Conservation (phyloP, 2,113 vertebrate genomes). For the Tetrax tetrax region DNA sequence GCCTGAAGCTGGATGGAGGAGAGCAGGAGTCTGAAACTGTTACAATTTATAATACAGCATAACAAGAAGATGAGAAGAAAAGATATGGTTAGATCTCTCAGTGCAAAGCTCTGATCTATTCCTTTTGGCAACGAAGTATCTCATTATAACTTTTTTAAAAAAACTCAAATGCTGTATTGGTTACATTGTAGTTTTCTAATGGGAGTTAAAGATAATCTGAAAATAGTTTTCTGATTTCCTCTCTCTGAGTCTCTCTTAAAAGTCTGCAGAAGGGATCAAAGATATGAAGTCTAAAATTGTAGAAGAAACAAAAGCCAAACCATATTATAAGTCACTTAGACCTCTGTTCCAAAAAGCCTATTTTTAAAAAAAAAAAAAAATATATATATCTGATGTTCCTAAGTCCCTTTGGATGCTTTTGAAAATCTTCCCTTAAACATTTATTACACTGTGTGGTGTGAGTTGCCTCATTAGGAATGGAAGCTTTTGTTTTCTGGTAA, state of each 20-base stretch:
- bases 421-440: neutral
- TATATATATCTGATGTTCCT: neutral
- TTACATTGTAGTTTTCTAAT: neutral
- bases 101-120: neutral
- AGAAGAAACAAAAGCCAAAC: neutral
- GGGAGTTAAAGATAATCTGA: neutral
- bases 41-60: neutral
- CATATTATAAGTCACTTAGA: neutral
- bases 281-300: neutral
- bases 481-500: neutral
- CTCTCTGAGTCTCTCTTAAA: neutral
- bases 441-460: neutral
- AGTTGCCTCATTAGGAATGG: neutral
- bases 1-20: neutral
- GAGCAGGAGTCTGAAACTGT: neutral
- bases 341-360: neutral
- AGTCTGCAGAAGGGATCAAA: neutral
- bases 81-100: neutral
- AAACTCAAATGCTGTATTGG: neutral
- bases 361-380: no score
- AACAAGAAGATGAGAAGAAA: slow-evolving; percentile 16
- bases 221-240: neutral
- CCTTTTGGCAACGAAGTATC: neutral
- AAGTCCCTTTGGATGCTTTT: neutral
- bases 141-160: neutral